Percentiles rank a stretch among this genome's conserved stretches.
Conservation (phyloP, 2,113 vertebrate species). For the Daphoenositta chrysoptera region DNA sequence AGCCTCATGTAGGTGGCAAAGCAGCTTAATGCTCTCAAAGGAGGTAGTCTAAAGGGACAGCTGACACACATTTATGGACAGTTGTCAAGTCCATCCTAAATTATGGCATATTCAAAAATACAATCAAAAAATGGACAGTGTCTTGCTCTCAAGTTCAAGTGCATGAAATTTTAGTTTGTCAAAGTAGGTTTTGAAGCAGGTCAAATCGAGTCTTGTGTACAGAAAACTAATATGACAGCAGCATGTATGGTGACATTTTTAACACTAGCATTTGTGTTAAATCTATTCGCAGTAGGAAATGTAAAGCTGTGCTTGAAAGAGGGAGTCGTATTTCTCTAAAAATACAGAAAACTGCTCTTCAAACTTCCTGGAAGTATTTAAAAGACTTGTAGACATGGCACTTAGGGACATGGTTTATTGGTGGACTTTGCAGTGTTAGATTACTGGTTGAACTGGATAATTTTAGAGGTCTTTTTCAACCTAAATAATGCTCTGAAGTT, state of each 20-base stretch:
- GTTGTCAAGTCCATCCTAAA: not conserved
- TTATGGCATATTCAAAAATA: not conserved
- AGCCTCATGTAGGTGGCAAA: not conserved
- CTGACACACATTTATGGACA: not conserved
- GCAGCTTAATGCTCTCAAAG: not conserved
- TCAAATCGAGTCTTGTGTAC: not conserved
- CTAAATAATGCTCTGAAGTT: not conserved
- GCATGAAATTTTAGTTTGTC: accelerated
- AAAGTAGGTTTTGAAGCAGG: not conserved
- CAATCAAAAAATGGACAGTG: accelerated
- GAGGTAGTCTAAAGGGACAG: not conserved
- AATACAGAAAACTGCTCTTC: not conserved
- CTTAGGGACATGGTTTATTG: not conserved
- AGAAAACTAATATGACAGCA: not conserved
- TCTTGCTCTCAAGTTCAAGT: not conserved
- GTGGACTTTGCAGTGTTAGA: not conserved
- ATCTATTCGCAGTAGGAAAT: not conserved
- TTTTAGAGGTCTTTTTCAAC: not conserved
- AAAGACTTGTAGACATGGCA: not conserved
- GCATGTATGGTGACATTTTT: not conserved
- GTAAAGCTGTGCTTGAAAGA: not conserved
- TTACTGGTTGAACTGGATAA: not conserved
- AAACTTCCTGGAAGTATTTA: not conserved
- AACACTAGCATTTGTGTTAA: not conserved
- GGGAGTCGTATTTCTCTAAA: not conserved